These are phyloP conservation scores for Cyprinus carpio DNA, from an alignment of 2,113 vertebrate species.

Conservation along the genomic window DNA sequence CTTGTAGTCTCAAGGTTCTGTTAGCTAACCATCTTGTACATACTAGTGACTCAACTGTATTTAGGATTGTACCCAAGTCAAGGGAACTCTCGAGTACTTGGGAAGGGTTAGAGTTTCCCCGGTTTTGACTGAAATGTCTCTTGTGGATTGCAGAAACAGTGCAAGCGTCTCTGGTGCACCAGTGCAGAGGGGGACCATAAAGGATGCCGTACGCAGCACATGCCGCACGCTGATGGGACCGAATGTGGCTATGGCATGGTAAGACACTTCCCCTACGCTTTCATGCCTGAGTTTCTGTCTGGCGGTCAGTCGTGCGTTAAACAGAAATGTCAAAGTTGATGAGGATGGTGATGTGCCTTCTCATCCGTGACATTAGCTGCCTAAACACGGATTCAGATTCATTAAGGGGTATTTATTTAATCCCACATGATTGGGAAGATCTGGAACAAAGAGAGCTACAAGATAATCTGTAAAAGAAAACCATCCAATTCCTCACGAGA, in stretches of 20 bases:
- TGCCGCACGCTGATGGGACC: constrained; percentile 94
- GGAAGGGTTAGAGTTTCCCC: not conserved
- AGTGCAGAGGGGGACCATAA: constrained; percentile 88
- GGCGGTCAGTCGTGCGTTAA: constrained; percentile 27
- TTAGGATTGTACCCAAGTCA: not conserved
- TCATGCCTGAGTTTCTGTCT: constrained; percentile 38
- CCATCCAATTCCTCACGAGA: too few relatives aligned
- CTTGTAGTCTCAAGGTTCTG: not conserved
- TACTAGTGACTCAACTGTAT: not conserved
- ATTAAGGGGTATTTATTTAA: constrained; percentile 6
- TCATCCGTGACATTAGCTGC: not conserved
- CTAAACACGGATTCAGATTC: not conserved
- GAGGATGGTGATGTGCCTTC: constrained; percentile 32
- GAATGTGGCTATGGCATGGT: constrained; percentile 93
- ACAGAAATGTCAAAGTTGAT: constrained; percentile 39
- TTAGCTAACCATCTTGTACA: too few relatives aligned
- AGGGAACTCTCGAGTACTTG: not conserved
- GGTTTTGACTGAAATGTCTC: not conserved
- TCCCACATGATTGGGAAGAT: not conserved
- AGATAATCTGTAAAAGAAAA: too few relatives aligned
- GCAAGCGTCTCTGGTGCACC: constrained; percentile 93
- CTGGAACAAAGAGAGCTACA: too few relatives aligned
- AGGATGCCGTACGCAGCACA: constrained; percentile 95
- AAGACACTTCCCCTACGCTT: constrained; percentile 55
- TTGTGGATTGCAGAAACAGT: constrained; percentile 83